Base-by-base conservation (phyloP, 2,888 invertebrate genomes). In the Polymixis flavicincta region DNA sequence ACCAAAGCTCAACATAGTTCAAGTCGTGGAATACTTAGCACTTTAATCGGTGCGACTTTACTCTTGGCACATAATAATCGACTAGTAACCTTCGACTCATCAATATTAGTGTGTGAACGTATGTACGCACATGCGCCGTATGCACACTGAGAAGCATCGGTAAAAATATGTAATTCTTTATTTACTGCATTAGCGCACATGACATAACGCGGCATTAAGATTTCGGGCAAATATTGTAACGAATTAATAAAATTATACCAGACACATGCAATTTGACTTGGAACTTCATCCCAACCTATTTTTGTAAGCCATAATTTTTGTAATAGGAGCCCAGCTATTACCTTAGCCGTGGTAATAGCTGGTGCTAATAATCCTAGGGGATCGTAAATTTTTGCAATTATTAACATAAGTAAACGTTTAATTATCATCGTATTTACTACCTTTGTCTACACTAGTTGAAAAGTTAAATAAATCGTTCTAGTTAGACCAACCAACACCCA, bases 121-220 rank as follows among this genome's bases (percentile, higher is more conserved):
- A 55, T 25, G n/a, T 55, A 25, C n/a, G 55, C 55, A 55, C 55
- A 25, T n/a, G 55, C 55, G n/a, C 55, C 55, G 55, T 55, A 55
- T 7, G n/a, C 55, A 25, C n/a, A 55, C 55, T 55, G 55, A 55
- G n/a, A 55, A 55, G 55, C n/a, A n/a, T 55, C 55, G 55, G 55
- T 55, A 55, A 55, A 54, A 54, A 54, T 54, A 22, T 52, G 52
- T 4, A 52, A 52, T 11, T 52, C 52, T 54, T 54, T 57, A 28
- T 8, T 28, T 28, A 57, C 25, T 25, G 57, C 57, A 57, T 57
- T 57, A 57, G 57, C 7, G 17, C 17, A 57, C 25, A 57, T 25
- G 55, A 55, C 55, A 55, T 25, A 25, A 55, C 55, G 55, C 25
- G 55, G 55, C 25, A 55, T 25, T 55, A 55, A 25, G 25, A 55